These are phyloP conservation scores for Pseudochirops corinnae DNA, from an alignment of 2,797 vertebrate genomes.

Conservation along the genomic window DNA sequence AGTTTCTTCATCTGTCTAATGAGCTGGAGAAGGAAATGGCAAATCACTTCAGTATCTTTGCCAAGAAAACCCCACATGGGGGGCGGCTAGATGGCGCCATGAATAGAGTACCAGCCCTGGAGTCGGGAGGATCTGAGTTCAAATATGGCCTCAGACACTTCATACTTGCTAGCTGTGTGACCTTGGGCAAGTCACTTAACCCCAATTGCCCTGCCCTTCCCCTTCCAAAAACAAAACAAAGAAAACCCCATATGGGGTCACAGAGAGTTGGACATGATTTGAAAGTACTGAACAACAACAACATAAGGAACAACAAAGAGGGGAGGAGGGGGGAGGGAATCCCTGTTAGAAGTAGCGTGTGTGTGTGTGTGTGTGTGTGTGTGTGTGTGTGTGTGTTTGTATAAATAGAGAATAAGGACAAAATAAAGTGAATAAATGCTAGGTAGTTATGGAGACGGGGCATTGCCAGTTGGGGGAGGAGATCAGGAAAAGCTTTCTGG, in stretches of 20 bases:
- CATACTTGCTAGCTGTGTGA: too few species aligned
- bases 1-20: background rate
- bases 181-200: too few species aligned
- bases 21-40: background rate
- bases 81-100: too few species aligned
- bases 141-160: too few species aligned
- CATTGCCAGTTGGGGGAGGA: too few species aligned
- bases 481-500: background rate
- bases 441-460: background rate
- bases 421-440: background rate
- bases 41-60: background rate
- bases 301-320: background rate
- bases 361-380: too few species aligned
- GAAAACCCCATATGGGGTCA: background rate
- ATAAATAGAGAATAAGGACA: background rate
- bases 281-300: background rate
- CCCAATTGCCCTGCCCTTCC: too few species aligned
- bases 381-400: background rate
- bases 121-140: too few species aligned
- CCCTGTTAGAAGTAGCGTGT: background rate
- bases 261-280: background rate
- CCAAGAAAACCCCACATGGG: background rate
- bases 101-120: too few species aligned
- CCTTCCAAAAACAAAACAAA: background rate
- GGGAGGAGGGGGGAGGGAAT: rapidly evolving